Percentiles rank a stretch among this genome's conserved stretches.
These are phyloP conservation scores for Plagodis dolabraria DNA, from an alignment of 2,888 invertebrate species.

Conservation along the genomic window DNA sequence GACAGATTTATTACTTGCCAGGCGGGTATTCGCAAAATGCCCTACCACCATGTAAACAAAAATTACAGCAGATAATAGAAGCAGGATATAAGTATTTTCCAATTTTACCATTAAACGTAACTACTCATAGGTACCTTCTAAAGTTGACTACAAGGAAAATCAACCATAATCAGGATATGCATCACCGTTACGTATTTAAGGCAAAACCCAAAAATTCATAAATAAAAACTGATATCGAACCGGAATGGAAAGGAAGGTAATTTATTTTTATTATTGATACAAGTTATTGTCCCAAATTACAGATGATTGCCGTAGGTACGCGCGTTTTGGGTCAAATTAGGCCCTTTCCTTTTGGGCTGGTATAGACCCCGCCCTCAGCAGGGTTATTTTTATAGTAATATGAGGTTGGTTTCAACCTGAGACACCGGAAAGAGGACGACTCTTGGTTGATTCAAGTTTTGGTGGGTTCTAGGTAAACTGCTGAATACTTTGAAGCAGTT, in stretches of 20 bases:
- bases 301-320: slow-evolving; percentile 62
- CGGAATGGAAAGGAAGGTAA: slow-evolving; percentile 58
- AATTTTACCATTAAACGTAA: too few relatives aligned
- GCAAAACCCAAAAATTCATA: slow-evolving; percentile 22
- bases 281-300: slow-evolving; percentile 79
- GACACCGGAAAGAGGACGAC: slow-evolving; percentile 43
- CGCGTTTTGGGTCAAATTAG: slow-evolving; percentile 44
- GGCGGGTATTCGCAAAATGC: too few relatives aligned
- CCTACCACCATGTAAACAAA: too few relatives aligned
- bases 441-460: slow-evolving; percentile 24
- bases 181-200: not conserved
- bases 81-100: too few relatives aligned
- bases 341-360: slow-evolving; percentile 40
- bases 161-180: too few relatives aligned
- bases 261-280: slow-evolving; percentile 80
- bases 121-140: too few relatives aligned
- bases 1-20: too few relatives aligned
- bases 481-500: too few relatives aligned
- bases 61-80: too few relatives aligned
- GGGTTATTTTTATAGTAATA: slow-evolving; percentile 32
- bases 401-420: slow-evolving; percentile 41
- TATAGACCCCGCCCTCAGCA: slow-evolving; percentile 38
- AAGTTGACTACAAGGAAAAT: too few relatives aligned
- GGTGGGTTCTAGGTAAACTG: too few relatives aligned
- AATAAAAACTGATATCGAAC: slow-evolving; percentile 27